Conservation (phyloP, 2,888 invertebrate genomes). For the Brenthis ino region DNA sequence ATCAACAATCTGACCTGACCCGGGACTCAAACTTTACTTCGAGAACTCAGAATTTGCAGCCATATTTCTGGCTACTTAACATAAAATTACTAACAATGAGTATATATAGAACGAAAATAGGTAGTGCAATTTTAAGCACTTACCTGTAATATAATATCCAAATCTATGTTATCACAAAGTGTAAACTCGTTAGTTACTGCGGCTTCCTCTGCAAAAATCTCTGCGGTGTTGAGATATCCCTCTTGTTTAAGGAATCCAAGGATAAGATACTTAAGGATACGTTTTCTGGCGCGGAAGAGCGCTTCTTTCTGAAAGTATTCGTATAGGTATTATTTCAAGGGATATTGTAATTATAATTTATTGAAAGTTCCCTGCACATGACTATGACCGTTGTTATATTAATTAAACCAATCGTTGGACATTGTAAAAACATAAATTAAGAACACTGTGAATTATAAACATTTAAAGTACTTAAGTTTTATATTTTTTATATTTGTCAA, state of each 20-base stretch:
- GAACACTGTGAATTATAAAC: no score
- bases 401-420: no score
- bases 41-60: no score
- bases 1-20: no score
- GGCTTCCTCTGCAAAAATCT: slow-evolving; percentile 87
- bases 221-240: slow-evolving; percentile 84
- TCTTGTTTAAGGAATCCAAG: slow-evolving; percentile 86
- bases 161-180: slow-evolving; percentile 95
- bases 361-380: no score
- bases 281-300: slow-evolving; percentile 67
- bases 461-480: no score
- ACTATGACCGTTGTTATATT: no score
- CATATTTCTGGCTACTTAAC: no score
- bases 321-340: not conserved
- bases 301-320: slow-evolving; percentile 63
- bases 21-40: no score
- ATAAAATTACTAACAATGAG: no score
- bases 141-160: slow-evolving; percentile 90
- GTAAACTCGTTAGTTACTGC: slow-evolving; percentile 85
- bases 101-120: not conserved
- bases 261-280: slow-evolving; percentile 83
- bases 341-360: not conserved
- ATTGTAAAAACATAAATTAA: no score
- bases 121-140: not conserved
- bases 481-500: no score